Conservation (phyloP, 1,140 invertebrate species). For the Artemia franciscana region DNA sequence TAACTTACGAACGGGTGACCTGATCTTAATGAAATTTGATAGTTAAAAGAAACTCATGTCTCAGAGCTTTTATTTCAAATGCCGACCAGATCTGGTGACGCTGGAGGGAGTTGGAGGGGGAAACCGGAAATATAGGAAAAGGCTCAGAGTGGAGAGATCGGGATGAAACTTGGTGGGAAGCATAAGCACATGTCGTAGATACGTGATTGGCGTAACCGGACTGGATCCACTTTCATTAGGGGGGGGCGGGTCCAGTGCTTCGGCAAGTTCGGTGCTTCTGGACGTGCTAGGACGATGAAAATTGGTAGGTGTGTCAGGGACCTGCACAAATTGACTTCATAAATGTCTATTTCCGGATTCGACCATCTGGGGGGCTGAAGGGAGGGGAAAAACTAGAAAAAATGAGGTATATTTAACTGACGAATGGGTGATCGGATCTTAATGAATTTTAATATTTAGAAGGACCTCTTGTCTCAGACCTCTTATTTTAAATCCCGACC, state of each 20-base stretch:
- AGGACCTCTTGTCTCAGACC: not conserved
- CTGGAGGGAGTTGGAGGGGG: too few relatives aligned
- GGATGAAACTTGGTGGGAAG: too few relatives aligned
- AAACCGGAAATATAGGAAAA: too few relatives aligned
- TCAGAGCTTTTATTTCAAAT: not conserved
- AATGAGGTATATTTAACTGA: too few relatives aligned
- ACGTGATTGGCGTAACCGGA: too few relatives aligned
- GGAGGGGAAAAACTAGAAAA: not conserved
- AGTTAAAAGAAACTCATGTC: not conserved
- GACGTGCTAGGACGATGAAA: not conserved
- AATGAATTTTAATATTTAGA: too few relatives aligned
- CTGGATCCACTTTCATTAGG: not conserved
- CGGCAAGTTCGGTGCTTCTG: not conserved
- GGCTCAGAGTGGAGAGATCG: too few relatives aligned
- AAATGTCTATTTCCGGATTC: not conserved
- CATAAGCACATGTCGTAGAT: too few relatives aligned
- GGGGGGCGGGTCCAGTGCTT: not conserved
- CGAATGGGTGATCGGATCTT: too few relatives aligned
- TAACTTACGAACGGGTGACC: not conserved
- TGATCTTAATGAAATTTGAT: not conserved
- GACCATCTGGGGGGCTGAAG: not conserved
- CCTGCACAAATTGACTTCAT: not conserved
- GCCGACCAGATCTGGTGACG: not conserved
- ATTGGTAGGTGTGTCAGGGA: not conserved
- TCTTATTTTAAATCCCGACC: not conserved